phyloP scores from a whole-genome alignment of 2,113 vertebrate species.

The Grammomys surdaster region DNA sequence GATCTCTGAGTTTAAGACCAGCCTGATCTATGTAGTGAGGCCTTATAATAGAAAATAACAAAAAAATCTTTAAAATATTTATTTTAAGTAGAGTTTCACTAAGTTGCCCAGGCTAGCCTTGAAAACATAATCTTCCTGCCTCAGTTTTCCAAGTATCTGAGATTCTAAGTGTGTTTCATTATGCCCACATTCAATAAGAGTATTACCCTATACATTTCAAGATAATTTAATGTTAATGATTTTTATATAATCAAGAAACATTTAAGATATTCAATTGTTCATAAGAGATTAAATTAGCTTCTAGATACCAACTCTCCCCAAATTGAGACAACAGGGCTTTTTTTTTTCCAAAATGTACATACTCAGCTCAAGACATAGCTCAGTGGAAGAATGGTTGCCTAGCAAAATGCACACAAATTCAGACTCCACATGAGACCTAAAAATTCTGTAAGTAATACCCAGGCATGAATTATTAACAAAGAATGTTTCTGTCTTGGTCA shows the following conservation, averaged over 20 bases:
- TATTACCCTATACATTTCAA: slow-evolving; percentile 52
- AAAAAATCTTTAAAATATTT: not conserved
- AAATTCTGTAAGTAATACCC: slow-evolving; percentile 21
- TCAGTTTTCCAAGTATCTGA: not conserved
- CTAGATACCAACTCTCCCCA: slow-evolving; percentile 33
- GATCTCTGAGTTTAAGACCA: not conserved
- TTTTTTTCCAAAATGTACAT: slow-evolving; percentile 9
- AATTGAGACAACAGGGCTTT: not conserved
- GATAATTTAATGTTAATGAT: slow-evolving; percentile 61
- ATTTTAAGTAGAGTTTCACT: not conserved
- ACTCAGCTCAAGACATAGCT: not conserved
- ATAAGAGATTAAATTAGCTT: slow-evolving; percentile 1
- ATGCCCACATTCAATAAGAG: not conserved
- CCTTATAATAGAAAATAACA: not conserved
- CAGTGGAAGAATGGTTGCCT: not conserved
- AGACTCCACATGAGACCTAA: slow-evolving; percentile 18
- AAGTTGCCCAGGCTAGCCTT: not conserved
- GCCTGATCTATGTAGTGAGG: not conserved
- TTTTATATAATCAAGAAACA: slow-evolving; percentile 63
- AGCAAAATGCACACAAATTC: slow-evolving; percentile 3
- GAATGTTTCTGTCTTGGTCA: not conserved
- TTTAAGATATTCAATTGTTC: slow-evolving; percentile 27
- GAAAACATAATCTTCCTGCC: not conserved
- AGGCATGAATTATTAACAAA: slow-evolving; percentile 32
- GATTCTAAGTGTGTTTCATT: not conserved